A percentile compares a stretch with the other conserved stretches of the same genome.
Conservation (phyloP, 2,113 vertebrate genomes). For the Cyrtonyx montezumae region DNA sequence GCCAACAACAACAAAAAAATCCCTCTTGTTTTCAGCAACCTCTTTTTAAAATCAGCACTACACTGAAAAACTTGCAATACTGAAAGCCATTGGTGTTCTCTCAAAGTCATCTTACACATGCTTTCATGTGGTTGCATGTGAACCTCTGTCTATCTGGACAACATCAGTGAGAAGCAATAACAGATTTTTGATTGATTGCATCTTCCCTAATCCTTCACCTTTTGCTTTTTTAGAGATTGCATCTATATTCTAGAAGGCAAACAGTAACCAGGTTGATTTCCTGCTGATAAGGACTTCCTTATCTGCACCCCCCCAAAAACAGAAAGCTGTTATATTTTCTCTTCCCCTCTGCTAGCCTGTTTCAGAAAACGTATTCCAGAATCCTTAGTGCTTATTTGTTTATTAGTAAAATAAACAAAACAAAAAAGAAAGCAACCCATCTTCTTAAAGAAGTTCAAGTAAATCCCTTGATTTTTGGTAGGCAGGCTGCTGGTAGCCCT, state of each 20-base stretch:
- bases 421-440: not conserved
- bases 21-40: not conserved
- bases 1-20: not conserved
- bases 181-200: not conserved
- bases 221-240: not conserved
- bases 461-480: not conserved
- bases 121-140: not conserved
- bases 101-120: not conserved
- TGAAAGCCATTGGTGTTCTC: not conserved
- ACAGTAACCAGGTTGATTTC: not conserved
- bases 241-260: not conserved
- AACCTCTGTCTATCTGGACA: not conserved
- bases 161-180: not conserved
- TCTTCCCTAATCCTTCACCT: not conserved
- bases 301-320: not conserved
- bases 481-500: not conserved
- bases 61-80: not conserved
- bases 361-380: not conserved
- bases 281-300: conserved; percentile 20
- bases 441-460: not conserved
- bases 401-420: not conserved
- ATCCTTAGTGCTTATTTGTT: not conserved
- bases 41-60: not conserved
- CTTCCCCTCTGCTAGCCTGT: not conserved
- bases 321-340: not conserved